Evolutionary conservation across 2,113 vertebrate species (phyloP).

Genomic region (Phoxinus phoxinus): DNA sequence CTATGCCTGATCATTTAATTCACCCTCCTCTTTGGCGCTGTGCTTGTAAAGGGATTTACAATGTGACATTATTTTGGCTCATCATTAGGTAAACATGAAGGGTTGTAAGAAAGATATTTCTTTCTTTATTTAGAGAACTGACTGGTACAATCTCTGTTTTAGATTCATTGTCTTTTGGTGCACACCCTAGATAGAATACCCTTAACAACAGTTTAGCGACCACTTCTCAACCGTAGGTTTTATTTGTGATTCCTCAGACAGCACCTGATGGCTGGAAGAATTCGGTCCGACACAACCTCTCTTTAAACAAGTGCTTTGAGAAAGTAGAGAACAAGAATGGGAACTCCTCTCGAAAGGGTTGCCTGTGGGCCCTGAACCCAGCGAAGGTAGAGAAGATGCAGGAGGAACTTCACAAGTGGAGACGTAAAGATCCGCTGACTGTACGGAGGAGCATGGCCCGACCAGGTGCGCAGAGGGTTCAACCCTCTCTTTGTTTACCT

Average conservation of each 20-base stretch:
- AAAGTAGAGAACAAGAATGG: constrained; percentile 95
- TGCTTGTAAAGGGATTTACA: background rate
- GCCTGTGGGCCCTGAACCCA: constrained; percentile 94
- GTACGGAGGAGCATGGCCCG: constrained; percentile 96
- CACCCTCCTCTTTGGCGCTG: background rate
- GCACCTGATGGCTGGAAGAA: constrained; percentile 99
- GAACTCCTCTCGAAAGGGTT: constrained; percentile 91
- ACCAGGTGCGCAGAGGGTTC: constrained; percentile 79
- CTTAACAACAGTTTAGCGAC: background rate
- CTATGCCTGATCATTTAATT: constrained; percentile 33
- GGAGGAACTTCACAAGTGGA: constrained; percentile 97
- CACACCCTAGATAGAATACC: background rate
- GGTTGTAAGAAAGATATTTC: background rate
- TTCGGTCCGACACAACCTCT: constrained; percentile 97
- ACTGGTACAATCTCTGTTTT: background rate
- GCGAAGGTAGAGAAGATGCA: constrained; percentile 98
- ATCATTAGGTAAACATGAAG: constrained; percentile 15
- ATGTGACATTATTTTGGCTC: constrained; percentile 22
- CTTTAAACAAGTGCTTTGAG: constrained; percentile 98
- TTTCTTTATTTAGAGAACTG: no score
- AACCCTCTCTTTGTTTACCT: no score
- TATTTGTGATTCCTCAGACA: constrained; percentile 76
- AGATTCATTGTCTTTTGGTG: constrained; percentile 17
- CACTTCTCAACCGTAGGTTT: background rate
- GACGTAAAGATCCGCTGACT: constrained; percentile 91